Conservation (phyloP, 2,888 invertebrate species). For the Pachydiplax longipennis region DNA sequence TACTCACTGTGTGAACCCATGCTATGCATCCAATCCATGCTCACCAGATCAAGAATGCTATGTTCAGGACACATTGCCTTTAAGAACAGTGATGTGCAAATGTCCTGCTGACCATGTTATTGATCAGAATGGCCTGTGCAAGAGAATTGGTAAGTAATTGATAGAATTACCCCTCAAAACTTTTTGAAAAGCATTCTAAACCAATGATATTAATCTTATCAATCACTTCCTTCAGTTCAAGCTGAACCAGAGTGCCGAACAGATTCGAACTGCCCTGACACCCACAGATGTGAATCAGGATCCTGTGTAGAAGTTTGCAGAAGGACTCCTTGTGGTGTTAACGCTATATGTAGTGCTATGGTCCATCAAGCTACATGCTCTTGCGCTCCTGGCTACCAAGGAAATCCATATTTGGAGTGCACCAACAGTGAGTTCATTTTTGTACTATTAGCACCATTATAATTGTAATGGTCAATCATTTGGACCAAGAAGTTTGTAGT, state of each 20-base stretch:
- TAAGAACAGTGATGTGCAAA: slow-evolving; percentile 85
- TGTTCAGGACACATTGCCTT: slow-evolving; percentile 78
- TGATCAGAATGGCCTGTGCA: slow-evolving; percentile 76
- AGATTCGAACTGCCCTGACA: slow-evolving; percentile 77
- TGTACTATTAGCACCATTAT: not conserved
- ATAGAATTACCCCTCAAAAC: not conserved
- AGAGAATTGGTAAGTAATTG: slow-evolving; percentile 59
- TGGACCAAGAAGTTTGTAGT: not conserved
- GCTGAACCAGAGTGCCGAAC: slow-evolving; percentile 69
- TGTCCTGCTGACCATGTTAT: slow-evolving; percentile 84
- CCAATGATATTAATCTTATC: not conserved
- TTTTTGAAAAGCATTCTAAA: not conserved
- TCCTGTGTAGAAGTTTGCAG: slow-evolving; percentile 81
- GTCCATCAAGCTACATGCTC: slow-evolving; percentile 80
- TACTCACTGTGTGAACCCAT: slow-evolving; percentile 78
- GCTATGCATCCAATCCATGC: slow-evolving; percentile 73
- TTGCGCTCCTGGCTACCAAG: slow-evolving; percentile 79
- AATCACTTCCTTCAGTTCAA: slow-evolving; percentile 57
- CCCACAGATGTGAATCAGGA: slow-evolving; percentile 78
- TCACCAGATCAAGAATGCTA: slow-evolving; percentile 79
- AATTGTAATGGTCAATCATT: too few relatives aligned
- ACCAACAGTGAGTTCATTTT: slow-evolving; percentile 62
- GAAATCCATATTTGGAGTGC: slow-evolving; percentile 82
- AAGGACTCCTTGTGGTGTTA: slow-evolving; percentile 79
- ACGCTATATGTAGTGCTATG: slow-evolving; percentile 79